Evolutionary conservation across 2,113 vertebrate species (phyloP).

Genomic region (Neodontobutis hainanensis): DNA sequence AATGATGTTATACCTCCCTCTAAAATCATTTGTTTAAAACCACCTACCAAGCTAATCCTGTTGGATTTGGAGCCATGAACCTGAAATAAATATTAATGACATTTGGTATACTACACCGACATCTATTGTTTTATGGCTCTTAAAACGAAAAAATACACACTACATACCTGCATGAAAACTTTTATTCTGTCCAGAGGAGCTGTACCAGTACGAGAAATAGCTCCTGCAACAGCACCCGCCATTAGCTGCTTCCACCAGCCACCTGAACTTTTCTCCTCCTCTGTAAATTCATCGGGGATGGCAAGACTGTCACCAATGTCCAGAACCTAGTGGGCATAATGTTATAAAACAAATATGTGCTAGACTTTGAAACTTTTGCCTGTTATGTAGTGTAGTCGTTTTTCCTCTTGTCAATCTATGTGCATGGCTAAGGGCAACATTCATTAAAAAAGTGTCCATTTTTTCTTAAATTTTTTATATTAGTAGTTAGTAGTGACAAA

Average conservation of each 20-base stretch:
- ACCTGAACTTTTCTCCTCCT: slow-evolving; percentile 89
- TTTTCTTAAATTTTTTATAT: no score
- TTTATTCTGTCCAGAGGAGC: slow-evolving; percentile 92
- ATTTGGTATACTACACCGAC: not conserved
- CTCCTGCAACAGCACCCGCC: slow-evolving; percentile 87
- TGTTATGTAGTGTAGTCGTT: slow-evolving; percentile 37
- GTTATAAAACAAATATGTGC: no score
- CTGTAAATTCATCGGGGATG: slow-evolving; percentile 93
- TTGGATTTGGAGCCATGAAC: slow-evolving; percentile 88
- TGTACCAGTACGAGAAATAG: slow-evolving; percentile 91
- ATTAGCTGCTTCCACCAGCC: slow-evolving; percentile 93
- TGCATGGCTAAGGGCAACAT: slow-evolving; percentile 2
- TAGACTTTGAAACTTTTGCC: not conserved
- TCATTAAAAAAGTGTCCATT: no score
- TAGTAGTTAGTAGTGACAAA: no score
- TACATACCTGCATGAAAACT: slow-evolving; percentile 93
- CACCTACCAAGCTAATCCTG: slow-evolving; percentile 82
- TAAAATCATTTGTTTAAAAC: slow-evolving; percentile 89
- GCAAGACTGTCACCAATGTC: slow-evolving; percentile 92
- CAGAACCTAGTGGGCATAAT: slow-evolving; percentile 79
- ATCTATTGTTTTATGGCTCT: no score
- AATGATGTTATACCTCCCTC: slow-evolving; percentile 89
- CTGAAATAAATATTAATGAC: slow-evolving; percentile 69
- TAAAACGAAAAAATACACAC: not conserved
- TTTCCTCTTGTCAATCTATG: not conserved